Conservation (phyloP, 2,888 invertebrate genomes). For the Oasisia sp. region DNA sequence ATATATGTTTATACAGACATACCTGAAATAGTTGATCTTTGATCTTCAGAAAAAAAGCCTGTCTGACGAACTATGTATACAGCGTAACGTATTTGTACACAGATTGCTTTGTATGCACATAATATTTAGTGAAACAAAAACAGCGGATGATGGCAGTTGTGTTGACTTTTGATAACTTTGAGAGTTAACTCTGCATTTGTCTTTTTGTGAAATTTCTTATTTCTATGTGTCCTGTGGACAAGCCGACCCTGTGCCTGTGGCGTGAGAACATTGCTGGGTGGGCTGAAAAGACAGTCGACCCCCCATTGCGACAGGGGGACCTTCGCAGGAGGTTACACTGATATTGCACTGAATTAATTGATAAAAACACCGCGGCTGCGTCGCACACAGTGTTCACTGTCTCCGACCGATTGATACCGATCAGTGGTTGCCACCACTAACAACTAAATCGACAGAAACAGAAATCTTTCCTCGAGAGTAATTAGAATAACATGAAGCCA, state of each 20-base stretch:
- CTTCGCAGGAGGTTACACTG: neutral
- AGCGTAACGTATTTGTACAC: neutral
- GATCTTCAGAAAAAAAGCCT: neutral
- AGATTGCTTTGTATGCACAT: neutral
- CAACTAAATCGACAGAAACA: neutral
- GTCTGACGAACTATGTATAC: neutral
- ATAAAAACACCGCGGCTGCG: neutral
- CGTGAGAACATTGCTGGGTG: neutral
- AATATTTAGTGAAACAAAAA: neutral
- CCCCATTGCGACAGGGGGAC: neutral
- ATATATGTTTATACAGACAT: neutral
- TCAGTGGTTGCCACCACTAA: neutral
- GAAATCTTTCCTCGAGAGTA: neutral
- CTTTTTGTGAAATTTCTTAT: neutral
- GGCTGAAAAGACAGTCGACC: neutral
- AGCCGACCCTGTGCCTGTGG: neutral
- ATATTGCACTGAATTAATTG: constrained; percentile 3
- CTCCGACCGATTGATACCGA: neutral
- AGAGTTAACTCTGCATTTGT: neutral
- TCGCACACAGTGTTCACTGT: neutral
- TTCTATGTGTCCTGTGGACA: neutral
- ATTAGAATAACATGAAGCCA: neutral
- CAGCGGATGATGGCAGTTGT: neutral
- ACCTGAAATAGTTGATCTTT: neutral
- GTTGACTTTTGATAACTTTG: neutral